Evolutionary conservation across 2,888 invertebrate species (phyloP), one percentile per base, ranked within the genome.

Genomic region (Acanthosepion pharaonis): DNA sequence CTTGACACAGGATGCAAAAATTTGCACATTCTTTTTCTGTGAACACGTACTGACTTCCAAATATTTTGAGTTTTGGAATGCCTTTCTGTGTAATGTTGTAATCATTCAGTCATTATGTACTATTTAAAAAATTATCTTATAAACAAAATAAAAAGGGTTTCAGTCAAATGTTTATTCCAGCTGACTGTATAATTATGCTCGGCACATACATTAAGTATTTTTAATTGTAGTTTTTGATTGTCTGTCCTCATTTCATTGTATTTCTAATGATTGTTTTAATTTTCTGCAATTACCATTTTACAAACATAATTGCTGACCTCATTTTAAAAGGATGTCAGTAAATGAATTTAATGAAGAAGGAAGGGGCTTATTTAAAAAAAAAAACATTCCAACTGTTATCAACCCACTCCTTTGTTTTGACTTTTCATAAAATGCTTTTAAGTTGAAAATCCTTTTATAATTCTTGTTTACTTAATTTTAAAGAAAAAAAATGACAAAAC

Each of bases 151-250:
- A n/a, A 78, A 33, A 78, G 78, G 15, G 15, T 78, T 78, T 78
- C 78, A n/a, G 11, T n/a, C n/a, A 78, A 78, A 78, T 78, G n/a
- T 33, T 78, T 78, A 78, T 78, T n/a, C n/a, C 78, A 78, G n/a
- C 78, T 78, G n/a, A 78, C 15, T 78, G 78, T n/a, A 33, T 78
- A 78, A 78, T 78, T 33, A 78, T 78, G 33, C 11, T 2, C 3
- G 78, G n/a, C 78, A 33, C 11, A 78, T n/a, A n/a, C 78, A 78
- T 78, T 78, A 78, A 15, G 78, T 78, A n/a, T n/a, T 9, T 78
- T 78, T 78, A 78, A 78, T 78, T 78, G 78, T 78, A n/a, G 78
- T 78, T 78, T 78, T 78, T 78, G 78, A 78, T 78, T 78, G 78
- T 78, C 78, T 78, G 78, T 78, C 33, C 11, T 11, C 78, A 33